Evolutionary conservation across 2,797 vertebrate genomes (phyloP).

Genomic region (Anisognathus igniventris): DNA sequence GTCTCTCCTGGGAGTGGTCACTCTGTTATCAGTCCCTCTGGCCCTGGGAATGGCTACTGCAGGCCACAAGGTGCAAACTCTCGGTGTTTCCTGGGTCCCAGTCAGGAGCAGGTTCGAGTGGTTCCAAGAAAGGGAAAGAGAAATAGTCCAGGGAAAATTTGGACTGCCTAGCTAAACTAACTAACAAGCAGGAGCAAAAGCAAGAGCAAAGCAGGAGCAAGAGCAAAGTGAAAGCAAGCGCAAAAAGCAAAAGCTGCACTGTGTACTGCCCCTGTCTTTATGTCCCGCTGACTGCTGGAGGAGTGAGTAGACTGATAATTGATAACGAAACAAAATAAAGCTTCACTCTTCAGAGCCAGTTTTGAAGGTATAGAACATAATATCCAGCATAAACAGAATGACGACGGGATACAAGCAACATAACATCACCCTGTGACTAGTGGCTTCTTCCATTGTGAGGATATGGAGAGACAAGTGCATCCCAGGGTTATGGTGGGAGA

Average conservation of each 20-base stretch:
- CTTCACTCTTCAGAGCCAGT: neutral
- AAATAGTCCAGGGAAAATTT: neutral
- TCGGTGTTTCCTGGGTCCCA: neutral
- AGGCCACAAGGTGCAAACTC: neutral
- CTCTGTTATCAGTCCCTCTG: neutral
- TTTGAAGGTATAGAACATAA: no score
- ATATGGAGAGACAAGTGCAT: neutral
- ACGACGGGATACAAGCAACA: no score
- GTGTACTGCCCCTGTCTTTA: neutral
- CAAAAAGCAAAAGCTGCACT: neutral
- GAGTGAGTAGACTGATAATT: no score
- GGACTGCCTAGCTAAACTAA: neutral
- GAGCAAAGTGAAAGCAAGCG: neutral
- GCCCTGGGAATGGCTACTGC: neutral
- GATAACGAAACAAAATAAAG: neutral
- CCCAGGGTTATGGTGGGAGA: neutral
- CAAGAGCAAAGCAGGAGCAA: no score
- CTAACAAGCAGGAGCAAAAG: neutral
- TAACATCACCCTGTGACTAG: no score
- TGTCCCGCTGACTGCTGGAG: neutral
- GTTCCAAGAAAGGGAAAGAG: neutral
- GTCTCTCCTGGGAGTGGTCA: neutral
- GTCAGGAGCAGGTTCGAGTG: fast-evolving
- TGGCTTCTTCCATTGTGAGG: neutral
- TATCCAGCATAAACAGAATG: no score